phyloP scores from a whole-genome alignment of 2,797 vertebrate species.

The Pelochelys cantorii region DNA sequence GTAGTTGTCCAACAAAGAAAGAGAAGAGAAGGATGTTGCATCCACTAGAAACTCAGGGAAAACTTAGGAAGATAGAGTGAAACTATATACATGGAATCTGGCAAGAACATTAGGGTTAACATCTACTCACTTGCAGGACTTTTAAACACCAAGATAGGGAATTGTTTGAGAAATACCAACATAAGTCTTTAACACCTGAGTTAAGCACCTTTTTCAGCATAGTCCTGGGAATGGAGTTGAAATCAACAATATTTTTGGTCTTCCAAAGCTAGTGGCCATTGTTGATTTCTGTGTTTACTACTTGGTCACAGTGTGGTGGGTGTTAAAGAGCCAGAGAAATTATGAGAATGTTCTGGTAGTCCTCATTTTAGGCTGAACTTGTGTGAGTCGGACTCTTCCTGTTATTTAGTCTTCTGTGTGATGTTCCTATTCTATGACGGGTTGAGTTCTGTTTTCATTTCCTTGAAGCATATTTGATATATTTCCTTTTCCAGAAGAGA shows the following conservation, averaged over 20 bases:
- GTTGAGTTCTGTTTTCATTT: neutral
- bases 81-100: neutral
- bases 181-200: neutral
- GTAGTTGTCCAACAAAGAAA: neutral
- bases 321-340: neutral
- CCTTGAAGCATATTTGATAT: neutral
- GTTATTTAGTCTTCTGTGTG: neutral
- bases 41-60: neutral
- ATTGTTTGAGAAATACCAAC: neutral
- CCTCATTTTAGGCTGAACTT: neutral
- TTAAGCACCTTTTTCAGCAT: neutral
- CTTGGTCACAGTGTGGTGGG: neutral
- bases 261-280: neutral
- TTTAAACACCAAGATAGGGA: neutral
- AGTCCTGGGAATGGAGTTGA: accelerated
- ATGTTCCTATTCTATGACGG: neutral
- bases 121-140: neutral
- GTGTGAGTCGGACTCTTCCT: neutral
- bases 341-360: neutral
- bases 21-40: accelerated
- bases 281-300: neutral
- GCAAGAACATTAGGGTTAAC: neutral
- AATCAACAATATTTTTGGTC: slow-evolving; percentile 2
- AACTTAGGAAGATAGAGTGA: neutral
- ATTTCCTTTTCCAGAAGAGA: slow-evolving; percentile 88